phyloP scores from a whole-genome alignment of 1,140 invertebrate genomes.

The honey bee (Apis mellifera) region Amel_HAv3.1 CM009932.2:10754001-10754500 shows the following conservation, averaged over 20 bases:
- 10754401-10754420: slow-evolving; percentile 79
- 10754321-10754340: slow-evolving; percentile 33
- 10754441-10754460: slow-evolving; percentile 25
- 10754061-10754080: slow-evolving; percentile 49
- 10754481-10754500: no score
- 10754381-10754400: slow-evolving; percentile 76
- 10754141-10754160: background rate
- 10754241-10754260: background rate
- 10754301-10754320: background rate
- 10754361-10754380: slow-evolving; percentile 79
- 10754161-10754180: no score
- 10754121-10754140: slow-evolving; percentile 30
- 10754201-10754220: background rate
- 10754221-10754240: background rate
- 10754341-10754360: slow-evolving; percentile 77
- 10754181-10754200: background rate
- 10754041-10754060: slow-evolving; percentile 32
- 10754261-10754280: slow-evolving; percentile 40
- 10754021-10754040: background rate
- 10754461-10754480: background rate
- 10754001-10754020: slow-evolving; percentile 37
- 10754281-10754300: slow-evolving; percentile 21
- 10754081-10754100: background rate
- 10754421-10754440: slow-evolving; percentile 75
- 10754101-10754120: slow-evolving; percentile 13